These are phyloP conservation scores for Morone saxatilis DNA, from an alignment of 2,113 vertebrate species.

Conservation along the genomic window DNA sequence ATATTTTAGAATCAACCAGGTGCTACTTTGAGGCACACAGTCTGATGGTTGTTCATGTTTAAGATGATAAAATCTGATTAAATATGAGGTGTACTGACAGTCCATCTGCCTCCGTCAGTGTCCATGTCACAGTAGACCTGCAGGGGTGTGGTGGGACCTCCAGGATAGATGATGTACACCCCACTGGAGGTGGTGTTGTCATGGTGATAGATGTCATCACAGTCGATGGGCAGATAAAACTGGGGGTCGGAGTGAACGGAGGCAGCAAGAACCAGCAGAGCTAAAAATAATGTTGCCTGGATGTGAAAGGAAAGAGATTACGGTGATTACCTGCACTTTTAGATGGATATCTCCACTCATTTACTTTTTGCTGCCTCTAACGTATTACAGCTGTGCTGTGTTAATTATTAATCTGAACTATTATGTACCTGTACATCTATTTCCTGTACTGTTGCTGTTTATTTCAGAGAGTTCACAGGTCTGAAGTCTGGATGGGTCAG, in stretches of 20 bases:
- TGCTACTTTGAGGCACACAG: neutral
- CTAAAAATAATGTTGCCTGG: constrained; percentile 6
- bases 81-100: constrained; percentile 50
- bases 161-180: constrained; percentile 86
- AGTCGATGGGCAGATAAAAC: constrained; percentile 44
- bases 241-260: constrained; percentile 18
- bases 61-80: neutral
- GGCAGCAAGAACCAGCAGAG: constrained; percentile 29
- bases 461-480: neutral
- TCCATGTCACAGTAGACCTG: constrained; percentile 88
- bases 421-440: neutral
- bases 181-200: constrained; percentile 75
- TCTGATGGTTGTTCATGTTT: neutral
- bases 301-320: neutral
- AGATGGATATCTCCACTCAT: neutral
- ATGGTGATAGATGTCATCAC: constrained; percentile 58
- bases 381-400: neutral
- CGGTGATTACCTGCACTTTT: neutral
- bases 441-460: neutral
- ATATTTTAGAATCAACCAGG: neutral
- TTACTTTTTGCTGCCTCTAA: neutral
- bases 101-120: constrained; percentile 78
- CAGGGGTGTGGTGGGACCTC: constrained; percentile 79
- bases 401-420: neutral
- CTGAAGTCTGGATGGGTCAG: constrained; percentile 21